phyloP scores from a whole-genome alignment of 2,888 invertebrate species.

The Adelognathus sp. region DNA sequence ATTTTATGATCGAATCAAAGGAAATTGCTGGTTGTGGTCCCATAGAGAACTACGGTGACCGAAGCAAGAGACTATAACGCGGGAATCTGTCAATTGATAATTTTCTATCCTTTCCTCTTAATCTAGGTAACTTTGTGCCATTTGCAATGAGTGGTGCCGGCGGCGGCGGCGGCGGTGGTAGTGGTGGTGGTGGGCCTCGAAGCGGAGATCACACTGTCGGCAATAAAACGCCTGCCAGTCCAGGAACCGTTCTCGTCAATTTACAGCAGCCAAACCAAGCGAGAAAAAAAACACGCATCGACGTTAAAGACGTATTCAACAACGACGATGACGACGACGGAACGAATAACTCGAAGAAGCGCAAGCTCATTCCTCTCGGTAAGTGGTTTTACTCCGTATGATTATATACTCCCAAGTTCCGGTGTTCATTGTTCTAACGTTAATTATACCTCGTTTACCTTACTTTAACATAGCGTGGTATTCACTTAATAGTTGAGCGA shows the following conservation, averaged over 20 bases:
- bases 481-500: too few relatives aligned
- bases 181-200: constrained; percentile 70
- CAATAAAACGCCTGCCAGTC: constrained; percentile 79
- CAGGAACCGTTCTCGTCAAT: constrained; percentile 68
- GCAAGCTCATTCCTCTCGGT: constrained; percentile 91
- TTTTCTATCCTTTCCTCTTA: not conserved
- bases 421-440: not conserved
- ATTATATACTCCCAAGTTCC: not conserved
- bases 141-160: constrained; percentile 78
- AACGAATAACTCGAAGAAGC: constrained; percentile 84
- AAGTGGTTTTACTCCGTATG: constrained; percentile 57
- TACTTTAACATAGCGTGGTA: too few relatives aligned
- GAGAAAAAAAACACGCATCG: constrained; percentile 87
- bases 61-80: not conserved
- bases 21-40: not conserved
- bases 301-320: constrained; percentile 93
- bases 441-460: too few relatives aligned
- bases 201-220: constrained; percentile 75
- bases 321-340: constrained; percentile 90
- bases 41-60: not conserved
- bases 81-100: not conserved
- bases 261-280: constrained; percentile 76
- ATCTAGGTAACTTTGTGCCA: constrained; percentile 78
- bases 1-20: too few relatives aligned
- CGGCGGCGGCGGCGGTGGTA: constrained; percentile 70